Base-by-base conservation (phyloP, 2,888 invertebrate genomes). In the Cosmia pyralina region DNA sequence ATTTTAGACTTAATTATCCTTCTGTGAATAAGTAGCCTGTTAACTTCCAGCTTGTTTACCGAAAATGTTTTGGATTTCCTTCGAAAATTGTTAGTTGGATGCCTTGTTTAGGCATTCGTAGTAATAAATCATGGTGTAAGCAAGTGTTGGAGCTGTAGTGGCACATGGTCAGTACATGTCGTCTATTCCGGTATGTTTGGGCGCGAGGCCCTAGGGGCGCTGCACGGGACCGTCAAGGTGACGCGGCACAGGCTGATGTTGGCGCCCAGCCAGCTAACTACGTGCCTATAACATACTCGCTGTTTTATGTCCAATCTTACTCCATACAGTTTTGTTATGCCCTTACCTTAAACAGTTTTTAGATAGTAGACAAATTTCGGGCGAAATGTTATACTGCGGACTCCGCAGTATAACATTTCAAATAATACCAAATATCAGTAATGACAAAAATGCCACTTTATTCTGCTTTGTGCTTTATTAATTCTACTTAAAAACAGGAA, bases 221-320 rank as follows among this genome's bases (percentile, higher is more conserved):
- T 59, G 69, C 72, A 60, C 65, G 79, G 81, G 70, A 48, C 58
- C 72, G 71, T 28, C 85, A 76, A 79, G 83, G 81, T 79, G 76
- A 86, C 46, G 72, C 58, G 53, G 50, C 65, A 65, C 64, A 80
- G 79, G 75, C 83, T 59, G 72, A 19, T 50, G 52, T 73, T 85
- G 85, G 85, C 85, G 66, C 72, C 60, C 50, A 38, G 85, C 85
- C 85, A 85, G 58, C 59, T 72, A 53, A 70, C 84, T 66, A 65
- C 65, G 58, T 71, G 65, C 59, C 78, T 67, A 52, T 65, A 72
- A 55, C 69, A 78, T 67, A 58, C 62, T 28, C 34, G 59, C 75
- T 81, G 74, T 57, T 85, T 82, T 75, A 84, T 75, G 28, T 69
- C 46, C 72, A 75, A 76, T 75, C 68, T 80, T 81, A 73, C 62